Base-by-base conservation (phyloP, 2,888 invertebrate genomes). In the Cecidostiba fungosa region DNA sequence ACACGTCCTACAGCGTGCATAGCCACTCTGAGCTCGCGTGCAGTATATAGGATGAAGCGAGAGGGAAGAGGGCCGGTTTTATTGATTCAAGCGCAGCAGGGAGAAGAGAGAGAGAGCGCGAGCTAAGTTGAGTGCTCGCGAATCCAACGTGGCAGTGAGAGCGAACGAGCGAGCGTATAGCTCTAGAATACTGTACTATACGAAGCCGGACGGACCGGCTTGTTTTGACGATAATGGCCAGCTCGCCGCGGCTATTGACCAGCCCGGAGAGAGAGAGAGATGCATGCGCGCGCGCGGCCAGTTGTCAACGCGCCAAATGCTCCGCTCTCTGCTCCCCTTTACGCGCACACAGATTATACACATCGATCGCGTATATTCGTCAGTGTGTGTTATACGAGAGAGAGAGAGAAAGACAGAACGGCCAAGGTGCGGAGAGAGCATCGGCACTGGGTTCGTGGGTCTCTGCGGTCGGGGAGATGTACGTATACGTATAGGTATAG, bases 211-310 rank as follows among this genome's bases (percentile, higher is more conserved):
- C 82, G 32, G 76, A 47, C 54, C 59, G 84, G 87, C 85, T 88
- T 88, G 89, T 89, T 89, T 89, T 89, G 88, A 88, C 87, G 88
- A 89, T 88, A 89, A 88, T 85, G 88, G 87, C 87, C 88, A 59
- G 23, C 23, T 88, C 87, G 87, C 83, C 88, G 54, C 54, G 88
- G 88, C 87, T 90, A 89, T 90, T 90, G 89, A 89, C 88, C 89
- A 89, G 86, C 86, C 82, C 86, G 87, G 79, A 62, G 62, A 1
- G 43, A 39, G 47, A 47, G 78, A 54, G 32, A n/a, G n/a, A 66
- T 72, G 83, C 76, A 84, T 76, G 76, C 80, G 83, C 85, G 29
- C 8, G 54, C 47, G 47, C 50, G 36, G 66, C 72, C 70, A 79
- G 47, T 86, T 87, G 87, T 84, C 87, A 88, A 81, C 81, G 78